These are phyloP conservation scores for Dione juno DNA, from an alignment of 2,888 invertebrate genomes.

Conservation along the genomic window DNA sequence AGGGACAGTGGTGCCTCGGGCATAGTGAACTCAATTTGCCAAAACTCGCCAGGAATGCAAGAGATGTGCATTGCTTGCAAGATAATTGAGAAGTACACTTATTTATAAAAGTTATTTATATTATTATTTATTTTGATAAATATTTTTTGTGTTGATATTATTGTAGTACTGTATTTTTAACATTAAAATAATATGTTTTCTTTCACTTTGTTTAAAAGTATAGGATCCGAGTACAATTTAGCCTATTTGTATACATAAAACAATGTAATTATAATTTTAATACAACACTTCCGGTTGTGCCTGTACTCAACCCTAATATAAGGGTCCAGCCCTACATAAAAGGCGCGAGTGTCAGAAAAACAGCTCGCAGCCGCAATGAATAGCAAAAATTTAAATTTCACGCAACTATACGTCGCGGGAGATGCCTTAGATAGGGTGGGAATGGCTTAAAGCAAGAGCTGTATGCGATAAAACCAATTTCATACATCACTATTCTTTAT, in stretches of 20 bases:
- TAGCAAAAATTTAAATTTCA: slow-evolving; percentile 82
- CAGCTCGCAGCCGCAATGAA: slow-evolving; percentile 76
- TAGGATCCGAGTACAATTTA: too few species aligned
- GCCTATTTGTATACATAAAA: background rate
- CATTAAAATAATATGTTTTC: too few species aligned
- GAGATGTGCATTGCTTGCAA: slow-evolving; percentile 66
- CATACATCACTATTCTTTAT: background rate
- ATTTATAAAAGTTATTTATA: slow-evolving; percentile 46
- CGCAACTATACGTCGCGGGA: slow-evolving; percentile 64
- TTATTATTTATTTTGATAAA: background rate
- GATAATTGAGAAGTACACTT: slow-evolving; percentile 49
- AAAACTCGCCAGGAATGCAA: slow-evolving; percentile 63
- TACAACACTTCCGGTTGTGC: slow-evolving; percentile 45
- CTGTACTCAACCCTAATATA: slow-evolving; percentile 44
- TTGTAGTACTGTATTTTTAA: background rate
- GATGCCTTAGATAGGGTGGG: slow-evolving; percentile 46
- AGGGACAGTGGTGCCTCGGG: slow-evolving; percentile 50
- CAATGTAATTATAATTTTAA: background rate
- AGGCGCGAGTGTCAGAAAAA: slow-evolving; percentile 74
- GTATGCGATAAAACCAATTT: too few species aligned
- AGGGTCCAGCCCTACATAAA: slow-evolving; percentile 62
- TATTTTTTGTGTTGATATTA: background rate
- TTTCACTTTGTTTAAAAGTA: too few species aligned
- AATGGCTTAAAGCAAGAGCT: slow-evolving; percentile 44
- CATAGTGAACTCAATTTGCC: slow-evolving; percentile 64